Percentiles rank a stretch among this genome's conserved stretches.
Conservation (phyloP, 2,113 vertebrate species). For the Oryzias curvinotus region DNA sequence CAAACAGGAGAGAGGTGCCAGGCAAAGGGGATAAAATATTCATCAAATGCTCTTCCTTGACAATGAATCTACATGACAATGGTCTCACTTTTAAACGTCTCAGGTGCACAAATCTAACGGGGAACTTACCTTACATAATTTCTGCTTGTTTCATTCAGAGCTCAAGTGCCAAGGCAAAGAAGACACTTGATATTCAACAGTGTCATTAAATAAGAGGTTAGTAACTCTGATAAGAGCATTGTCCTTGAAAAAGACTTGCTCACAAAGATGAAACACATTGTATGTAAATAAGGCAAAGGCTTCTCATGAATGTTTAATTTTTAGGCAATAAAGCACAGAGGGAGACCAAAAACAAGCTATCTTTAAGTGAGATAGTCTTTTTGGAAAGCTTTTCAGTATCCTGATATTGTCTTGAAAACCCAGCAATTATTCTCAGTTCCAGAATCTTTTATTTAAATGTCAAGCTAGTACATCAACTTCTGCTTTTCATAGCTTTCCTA, state of each 20-base stretch:
- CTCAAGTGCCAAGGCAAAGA: conserved; percentile 33
- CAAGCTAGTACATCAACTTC: conserved; percentile 58
- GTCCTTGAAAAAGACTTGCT: conserved; percentile 49
- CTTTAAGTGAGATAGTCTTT: conserved; percentile 55
- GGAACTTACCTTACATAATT: conserved; percentile 61
- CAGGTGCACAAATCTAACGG: conserved; percentile 55
- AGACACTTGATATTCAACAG: conserved; percentile 35
- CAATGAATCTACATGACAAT: conserved; percentile 68
- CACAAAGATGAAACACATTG: conserved; percentile 44
- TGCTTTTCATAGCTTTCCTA: conserved; percentile 54
- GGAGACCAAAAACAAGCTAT: conserved; percentile 50
- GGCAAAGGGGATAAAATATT: conserved; percentile 70
- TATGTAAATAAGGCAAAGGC: conserved; percentile 62
- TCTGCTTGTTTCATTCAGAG: conserved; percentile 56
- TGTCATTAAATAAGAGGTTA: conserved; percentile 60
- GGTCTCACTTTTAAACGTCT: conserved; percentile 67
- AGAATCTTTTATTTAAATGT: conserved; percentile 79
- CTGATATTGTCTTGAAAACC: conserved; percentile 70
- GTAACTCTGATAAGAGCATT: conserved; percentile 24
- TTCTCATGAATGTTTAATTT: conserved; percentile 66
- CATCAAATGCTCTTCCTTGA: conserved; percentile 67
- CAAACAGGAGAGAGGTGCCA: conserved; percentile 34
- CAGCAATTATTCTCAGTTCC: conserved; percentile 66
- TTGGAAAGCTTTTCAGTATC: conserved; percentile 70
- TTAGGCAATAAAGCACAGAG: conserved; percentile 28